Base-by-base conservation (phyloP, 2,797 vertebrate species). In the Typhlichthys eigenmanni region DNA sequence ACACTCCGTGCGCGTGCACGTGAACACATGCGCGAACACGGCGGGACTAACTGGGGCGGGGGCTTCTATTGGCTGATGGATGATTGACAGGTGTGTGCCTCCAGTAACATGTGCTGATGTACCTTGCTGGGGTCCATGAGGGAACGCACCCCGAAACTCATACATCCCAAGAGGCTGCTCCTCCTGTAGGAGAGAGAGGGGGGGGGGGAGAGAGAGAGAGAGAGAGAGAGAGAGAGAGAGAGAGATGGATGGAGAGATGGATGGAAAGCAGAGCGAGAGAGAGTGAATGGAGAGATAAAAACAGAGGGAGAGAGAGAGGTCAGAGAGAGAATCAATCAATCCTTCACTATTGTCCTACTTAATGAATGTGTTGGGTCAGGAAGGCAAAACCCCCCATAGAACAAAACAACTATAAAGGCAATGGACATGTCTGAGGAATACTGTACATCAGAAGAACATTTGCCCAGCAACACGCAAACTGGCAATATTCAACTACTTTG, bases 131-230 rank as follows among this genome's bases (percentile, higher is more conserved):
- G 81, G 70, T 85, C 84, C 88, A 94, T 85, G 43, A 97, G 92
- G 17, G 95, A 94, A 82, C 84, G 92, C 57, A 97, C 79, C 0
- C 95, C 93, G 0, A 98, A 98, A 87, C 95, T 97, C 94, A 95
- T 94, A 84, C 96, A 97, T 57, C 95, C 96, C 0, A 96, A 81
- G 17, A 96, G 88, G 9, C 75, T 57, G 59, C 87, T 87, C 58
- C 62, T 70, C 73, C 90, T 92, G 64, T 59, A 62, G 79, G 24
- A 76, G 47, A 78, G 2, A 66, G 8, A 58, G 9, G 50, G 13
- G 56, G 52, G 52, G 45, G 19, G 69, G 43, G 46, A 71, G 9
- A 56, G 55, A 81, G 24, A 47, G n/a, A 54, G 51, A 17, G 5
- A 70, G 32, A 5, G 32, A 34, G 32, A 5, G 32, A 34, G 32